Percentiles rank a stretch among this genome's conserved stretches.
Conservation (phyloP, 2,888 invertebrate genomes). For the Drosophila leonis region DNA sequence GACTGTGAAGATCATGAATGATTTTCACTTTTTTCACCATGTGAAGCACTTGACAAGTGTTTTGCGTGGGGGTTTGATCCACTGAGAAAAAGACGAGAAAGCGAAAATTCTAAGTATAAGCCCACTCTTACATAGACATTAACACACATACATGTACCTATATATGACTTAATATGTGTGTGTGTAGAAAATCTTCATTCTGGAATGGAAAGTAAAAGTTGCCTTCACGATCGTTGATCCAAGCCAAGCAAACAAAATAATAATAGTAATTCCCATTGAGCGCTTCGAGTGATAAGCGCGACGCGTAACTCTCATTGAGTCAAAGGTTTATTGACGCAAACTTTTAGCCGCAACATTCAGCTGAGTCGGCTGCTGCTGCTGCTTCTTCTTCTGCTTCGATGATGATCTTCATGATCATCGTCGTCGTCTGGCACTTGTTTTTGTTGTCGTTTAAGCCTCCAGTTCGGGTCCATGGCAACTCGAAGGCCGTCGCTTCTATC, state of each 20-base stretch:
- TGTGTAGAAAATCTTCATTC: constrained; percentile 51
- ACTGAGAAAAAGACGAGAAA: constrained; percentile 34
- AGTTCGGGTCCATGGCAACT: constrained; percentile 64
- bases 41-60: constrained; percentile 30
- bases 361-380: constrained; percentile 13
- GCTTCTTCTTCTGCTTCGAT: constrained; percentile 10
- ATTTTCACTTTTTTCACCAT: constrained; percentile 61
- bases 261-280: constrained; percentile 48
- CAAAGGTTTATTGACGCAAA: constrained; percentile 77
- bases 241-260: constrained; percentile 34
- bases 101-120: constrained; percentile 63
- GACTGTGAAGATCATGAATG: constrained; percentile 16
- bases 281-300: constrained; percentile 59
- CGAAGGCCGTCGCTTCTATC: constrained; percentile 75
- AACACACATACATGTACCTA: constrained; percentile 1
- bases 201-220: constrained; percentile 76
- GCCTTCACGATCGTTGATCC: constrained; percentile 53
- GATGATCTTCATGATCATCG: constrained; percentile 49
- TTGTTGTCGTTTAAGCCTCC: constrained; percentile 42
- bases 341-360: constrained; percentile 26
- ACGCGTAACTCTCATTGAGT: constrained; percentile 65
- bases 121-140: constrained; percentile 27
- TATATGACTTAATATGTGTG: constrained; percentile 59
- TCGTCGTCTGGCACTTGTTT: constrained; percentile 58
- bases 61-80: constrained; percentile 21